Base-by-base conservation (phyloP, 2,888 invertebrate genomes). In the Apodemia duryi region DNA sequence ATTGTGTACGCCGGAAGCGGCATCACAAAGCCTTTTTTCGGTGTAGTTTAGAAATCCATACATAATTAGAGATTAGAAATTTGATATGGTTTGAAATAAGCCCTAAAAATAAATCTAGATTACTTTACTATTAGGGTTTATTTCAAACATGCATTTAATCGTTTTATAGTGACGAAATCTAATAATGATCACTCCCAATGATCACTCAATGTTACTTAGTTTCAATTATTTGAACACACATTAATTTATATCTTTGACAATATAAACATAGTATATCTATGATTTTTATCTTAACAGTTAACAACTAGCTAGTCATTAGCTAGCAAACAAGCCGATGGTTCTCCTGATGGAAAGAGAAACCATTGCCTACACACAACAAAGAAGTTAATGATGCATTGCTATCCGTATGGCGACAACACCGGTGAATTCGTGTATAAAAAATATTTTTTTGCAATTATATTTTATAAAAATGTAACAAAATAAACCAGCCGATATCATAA, bases 1-100 rank as follows among this genome's bases (percentile, higher is more conserved):
- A 88, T 91, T 91, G 90, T 91, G 74, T 71, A 73, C 76, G 74
- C 75, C 90, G 91, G 91, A 91, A 91, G 89, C 90, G 90, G 89
- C 83, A 72, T 76, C 71, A 85, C 86, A 91, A 91, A 89, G 88
- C 78, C 77, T 74, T 79, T 83, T 79, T 83, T 84, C 76, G 78
- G 77, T 77, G 77, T 51, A 51, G 81, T 75, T 80, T 75, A 75
- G 82, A 81, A 51, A 87, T 85, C 82, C 82, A 82, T 81, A 79
- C 61, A 65, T 51, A 32, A 61, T 65, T 65, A 74, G 74, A 74
- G 77, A 79, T 82, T 83, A 78, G 76, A 78, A 83, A 85, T 82
- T 78, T 77, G 82, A 85, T 83, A 81, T 74, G 62, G 46, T 64
- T 65, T 29, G 41, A 28, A 38, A 51, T 63, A 57, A 32, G 57